These are phyloP conservation scores for Dromiciops gliroides DNA, from an alignment of 2,113 vertebrate genomes.

Conservation along the genomic window DNA sequence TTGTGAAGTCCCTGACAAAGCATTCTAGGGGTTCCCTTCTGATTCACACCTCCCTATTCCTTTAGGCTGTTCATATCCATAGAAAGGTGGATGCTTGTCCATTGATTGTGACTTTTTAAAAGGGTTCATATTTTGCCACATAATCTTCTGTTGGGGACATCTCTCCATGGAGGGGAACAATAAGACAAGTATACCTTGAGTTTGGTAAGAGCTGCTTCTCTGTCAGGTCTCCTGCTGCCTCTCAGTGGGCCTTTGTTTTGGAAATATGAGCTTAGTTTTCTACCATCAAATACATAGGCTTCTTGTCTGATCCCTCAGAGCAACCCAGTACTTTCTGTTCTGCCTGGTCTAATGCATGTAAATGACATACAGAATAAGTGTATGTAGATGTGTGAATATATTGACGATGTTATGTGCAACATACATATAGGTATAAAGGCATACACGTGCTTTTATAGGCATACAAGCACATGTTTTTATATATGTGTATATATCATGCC, in stretches of 20 bases:
- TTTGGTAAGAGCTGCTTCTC: conserved; percentile 61
- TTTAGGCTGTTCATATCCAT: not conserved
- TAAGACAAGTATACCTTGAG: not conserved
- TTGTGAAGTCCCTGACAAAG: not conserved
- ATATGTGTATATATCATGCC: not conserved
- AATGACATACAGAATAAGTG: not conserved
- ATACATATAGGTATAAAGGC: not conserved
- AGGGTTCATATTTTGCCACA: not conserved
- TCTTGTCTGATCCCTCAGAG: conserved; percentile 43
- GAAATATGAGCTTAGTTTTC: conserved; percentile 72
- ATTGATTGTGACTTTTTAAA: not conserved
- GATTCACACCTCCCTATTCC: not conserved
- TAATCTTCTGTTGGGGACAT: conserved; percentile 37
- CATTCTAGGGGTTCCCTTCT: not conserved
- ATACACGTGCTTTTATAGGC: not conserved
- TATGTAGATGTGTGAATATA: not conserved
- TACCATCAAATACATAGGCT: conserved; percentile 36
- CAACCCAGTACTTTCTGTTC: conserved; percentile 46
- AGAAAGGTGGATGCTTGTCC: not conserved
- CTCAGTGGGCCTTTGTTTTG: conserved; percentile 69
- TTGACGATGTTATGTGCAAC: not conserved
- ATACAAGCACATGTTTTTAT: conserved; percentile 3
- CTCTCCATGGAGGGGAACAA: conserved; percentile 19
- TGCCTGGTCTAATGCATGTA: not conserved
- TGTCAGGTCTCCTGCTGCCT: conserved; percentile 67